These are phyloP conservation scores for Mormyrus hasselquistii DNA, from an alignment of 2,797 vertebrate species.

Conservation along the genomic window DNA sequence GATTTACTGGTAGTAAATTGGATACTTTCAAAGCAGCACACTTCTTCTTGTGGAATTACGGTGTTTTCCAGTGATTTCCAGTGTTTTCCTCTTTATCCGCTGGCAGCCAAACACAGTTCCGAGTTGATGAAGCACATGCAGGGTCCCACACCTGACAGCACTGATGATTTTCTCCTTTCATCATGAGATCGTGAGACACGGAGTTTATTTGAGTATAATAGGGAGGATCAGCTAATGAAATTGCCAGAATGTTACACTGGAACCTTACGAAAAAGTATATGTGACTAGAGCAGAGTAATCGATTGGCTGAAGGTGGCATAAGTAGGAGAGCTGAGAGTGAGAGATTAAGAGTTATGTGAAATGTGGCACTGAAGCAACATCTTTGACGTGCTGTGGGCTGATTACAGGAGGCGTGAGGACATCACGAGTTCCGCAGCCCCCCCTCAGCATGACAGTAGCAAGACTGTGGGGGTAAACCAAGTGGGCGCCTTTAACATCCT, in stretches of 20 bases:
- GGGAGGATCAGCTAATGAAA: constrained; percentile 51
- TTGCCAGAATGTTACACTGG: constrained; percentile 48
- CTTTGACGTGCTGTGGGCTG: not conserved
- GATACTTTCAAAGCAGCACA: constrained; percentile 27
- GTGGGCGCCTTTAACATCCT: not conserved
- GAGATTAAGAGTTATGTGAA: not conserved
- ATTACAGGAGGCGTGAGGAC: not conserved
- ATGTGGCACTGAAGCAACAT: not conserved
- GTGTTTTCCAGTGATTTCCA: constrained; percentile 19
- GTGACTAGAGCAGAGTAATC: constrained; percentile 38
- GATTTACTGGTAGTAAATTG: constrained; percentile 33
- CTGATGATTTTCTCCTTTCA: constrained; percentile 8
- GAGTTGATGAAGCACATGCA: constrained; percentile 23
- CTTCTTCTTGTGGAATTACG: constrained; percentile 23
- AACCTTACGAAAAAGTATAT: constrained; percentile 40
- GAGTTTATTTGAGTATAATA: constrained; percentile 38
- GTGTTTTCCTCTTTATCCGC: constrained; percentile 23
- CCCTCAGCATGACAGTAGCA: not conserved
- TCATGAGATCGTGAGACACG: constrained; percentile 26
- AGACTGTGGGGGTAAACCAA: not conserved
- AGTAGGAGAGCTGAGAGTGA: not conserved
- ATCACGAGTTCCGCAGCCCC: not conserved
- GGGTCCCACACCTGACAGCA: not conserved
- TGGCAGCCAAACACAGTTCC: constrained; percentile 12
- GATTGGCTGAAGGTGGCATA: constrained; percentile 39